Evolutionary conservation across 2,797 vertebrate genomes (phyloP).

Genomic region (Mionectes olivaceus): DNA sequence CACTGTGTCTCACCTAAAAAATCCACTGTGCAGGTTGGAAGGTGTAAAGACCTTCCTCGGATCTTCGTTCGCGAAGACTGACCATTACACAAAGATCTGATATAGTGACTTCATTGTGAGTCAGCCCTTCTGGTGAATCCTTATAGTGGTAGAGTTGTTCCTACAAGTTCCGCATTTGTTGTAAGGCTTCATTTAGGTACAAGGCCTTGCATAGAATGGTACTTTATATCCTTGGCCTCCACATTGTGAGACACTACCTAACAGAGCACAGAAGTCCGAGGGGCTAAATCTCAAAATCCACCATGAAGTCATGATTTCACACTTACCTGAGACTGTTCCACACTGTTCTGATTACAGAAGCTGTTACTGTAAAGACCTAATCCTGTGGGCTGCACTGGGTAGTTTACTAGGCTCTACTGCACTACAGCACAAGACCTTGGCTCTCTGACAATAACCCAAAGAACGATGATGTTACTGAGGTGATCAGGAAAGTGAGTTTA

Average conservation of each 20-base stretch:
- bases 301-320: neutral
- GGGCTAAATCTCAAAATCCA: neutral
- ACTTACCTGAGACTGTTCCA: neutral
- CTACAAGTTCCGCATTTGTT: neutral
- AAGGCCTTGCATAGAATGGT: neutral
- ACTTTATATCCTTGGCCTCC: neutral
- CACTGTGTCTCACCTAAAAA: too few species aligned
- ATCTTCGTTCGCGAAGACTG: too few species aligned
- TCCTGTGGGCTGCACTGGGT: neutral
- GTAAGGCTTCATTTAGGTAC: neutral
- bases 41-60: too few species aligned
- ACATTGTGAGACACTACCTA: fast-evolving
- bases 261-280: neutral
- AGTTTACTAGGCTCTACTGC: neutral
- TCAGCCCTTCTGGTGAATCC: neutral
- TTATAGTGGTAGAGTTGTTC: neutral
- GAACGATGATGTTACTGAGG: neutral
- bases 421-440: neutral
- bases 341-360: neutral
- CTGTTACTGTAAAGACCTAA: neutral
- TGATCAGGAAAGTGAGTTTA: neutral
- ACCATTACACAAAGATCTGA: neutral
- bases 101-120: neutral
- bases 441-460: neutral
- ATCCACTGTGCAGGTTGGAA: too few species aligned